Evolutionary conservation across 2,113 vertebrate genomes (phyloP), one percentile per base, ranked within the genome.

Genomic region (Puffinus mauretanicus): DNA sequence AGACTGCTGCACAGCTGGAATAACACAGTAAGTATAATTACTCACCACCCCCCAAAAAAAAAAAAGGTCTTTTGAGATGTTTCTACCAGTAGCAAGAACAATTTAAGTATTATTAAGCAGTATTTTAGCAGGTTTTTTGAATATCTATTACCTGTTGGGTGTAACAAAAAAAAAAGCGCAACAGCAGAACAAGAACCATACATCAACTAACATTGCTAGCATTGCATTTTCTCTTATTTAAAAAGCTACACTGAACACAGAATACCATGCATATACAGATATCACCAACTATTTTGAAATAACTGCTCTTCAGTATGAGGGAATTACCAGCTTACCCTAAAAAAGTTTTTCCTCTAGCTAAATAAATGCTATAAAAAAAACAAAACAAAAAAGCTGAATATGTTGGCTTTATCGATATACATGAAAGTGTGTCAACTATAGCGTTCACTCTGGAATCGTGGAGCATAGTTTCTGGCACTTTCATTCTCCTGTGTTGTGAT

Each of bases 401-500:
- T 10, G 32, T 60, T 49, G 69, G 83, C 70, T 93, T 76, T 54
- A 71, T 69, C 46, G 8, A 24, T 36, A 62, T 8, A 49, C 55
- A 16, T 14, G 42, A 36, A 72, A 90, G 67, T 44, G 6, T 36
- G 97, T 95, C 98, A 98, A 54, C 98, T 98, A 19, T 94, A 98
- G 38, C 96, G 97, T 9, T 97, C 97, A 2, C 97, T 97, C 73
- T 98, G 98, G 65, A 97, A 97, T 5, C 98, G 98, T 5, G 98
- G 96, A 1, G 98, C 97, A 16, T 97, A 97, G 76, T 96, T 98
- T 82, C 97, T 95, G 10, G 96, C 72, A 29, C 78, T 95, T 66
- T 94, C 97, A 6, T 97, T 98, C 96, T 99, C 99, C 97, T 99
- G 99, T 13, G 99, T 99, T 83, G 99, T 99, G 98, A 99, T 99